Evolutionary conservation across 1,140 invertebrate species (phyloP).

Genomic region (Drosophila truncata): DNA sequence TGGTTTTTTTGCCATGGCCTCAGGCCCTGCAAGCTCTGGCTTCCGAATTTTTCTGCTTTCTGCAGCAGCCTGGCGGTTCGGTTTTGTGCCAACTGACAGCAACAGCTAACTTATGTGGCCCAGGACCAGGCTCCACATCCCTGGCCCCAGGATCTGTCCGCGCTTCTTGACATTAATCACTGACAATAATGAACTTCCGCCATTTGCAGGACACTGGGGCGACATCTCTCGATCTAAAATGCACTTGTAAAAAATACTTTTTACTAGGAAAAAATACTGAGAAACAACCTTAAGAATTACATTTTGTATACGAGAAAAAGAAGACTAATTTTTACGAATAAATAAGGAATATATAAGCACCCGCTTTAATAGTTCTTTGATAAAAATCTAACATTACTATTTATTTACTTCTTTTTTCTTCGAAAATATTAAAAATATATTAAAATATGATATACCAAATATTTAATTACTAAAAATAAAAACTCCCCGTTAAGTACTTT

Average conservation of each 20-base stretch:
- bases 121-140: conserved; percentile 3
- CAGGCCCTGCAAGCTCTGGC: conserved; percentile 8
- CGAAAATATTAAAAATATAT: not conserved
- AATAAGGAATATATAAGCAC: not conserved
- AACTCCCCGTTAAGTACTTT: no score
- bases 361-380: not conserved
- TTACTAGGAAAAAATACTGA: no score
- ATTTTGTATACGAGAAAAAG: no score
- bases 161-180: conserved; percentile 81
- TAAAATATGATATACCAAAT: no score
- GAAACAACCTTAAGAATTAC: no score
- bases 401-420: not conserved
- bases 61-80: not conserved
- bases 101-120: conserved; percentile 72
- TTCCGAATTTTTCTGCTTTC: conserved; percentile 19
- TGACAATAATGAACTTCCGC: conserved; percentile 85
- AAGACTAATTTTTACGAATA: not conserved
- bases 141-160: conserved; percentile 7
- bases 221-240: conserved; percentile 36
- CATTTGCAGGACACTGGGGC: conserved; percentile 58
- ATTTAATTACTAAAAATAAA: not conserved
- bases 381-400: no score
- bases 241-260: conserved; percentile 13
- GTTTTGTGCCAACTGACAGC: conserved; percentile 52
- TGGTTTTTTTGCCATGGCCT: not conserved